Evolutionary conservation across 2,113 vertebrate species (phyloP).

Genomic region (Blennius ocellaris): DNA sequence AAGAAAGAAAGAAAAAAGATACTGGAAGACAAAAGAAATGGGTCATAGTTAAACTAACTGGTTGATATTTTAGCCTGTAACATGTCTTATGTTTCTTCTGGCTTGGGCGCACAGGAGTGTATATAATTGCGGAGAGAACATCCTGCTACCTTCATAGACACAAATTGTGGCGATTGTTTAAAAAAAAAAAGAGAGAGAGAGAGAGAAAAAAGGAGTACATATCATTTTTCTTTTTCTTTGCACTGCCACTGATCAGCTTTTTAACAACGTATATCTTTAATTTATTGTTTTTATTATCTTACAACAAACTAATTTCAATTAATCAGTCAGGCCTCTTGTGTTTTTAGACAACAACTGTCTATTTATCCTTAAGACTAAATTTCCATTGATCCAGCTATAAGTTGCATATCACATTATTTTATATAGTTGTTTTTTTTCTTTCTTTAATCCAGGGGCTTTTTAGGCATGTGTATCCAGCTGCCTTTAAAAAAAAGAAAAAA

Average conservation of each 20-base stretch:
- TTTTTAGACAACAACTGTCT: slow-evolving; percentile 8
- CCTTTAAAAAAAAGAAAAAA: background rate
- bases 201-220: slow-evolving; percentile 37
- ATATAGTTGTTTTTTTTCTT: slow-evolving; percentile 13
- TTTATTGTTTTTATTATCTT: slow-evolving; percentile 69
- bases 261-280: slow-evolving; percentile 58
- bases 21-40: slow-evolving; percentile 73
- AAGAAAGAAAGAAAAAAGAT: slow-evolving; percentile 48
- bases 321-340: background rate
- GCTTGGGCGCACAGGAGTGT: slow-evolving; percentile 57
- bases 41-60: slow-evolving; percentile 76
- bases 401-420: slow-evolving; percentile 30
- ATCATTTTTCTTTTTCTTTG: slow-evolving; percentile 47
- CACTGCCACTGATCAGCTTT: slow-evolving; percentile 67
- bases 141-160: slow-evolving; percentile 81
- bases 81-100: slow-evolving; percentile 54
- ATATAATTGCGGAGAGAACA: slow-evolving; percentile 66
- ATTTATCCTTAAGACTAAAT: background rate
- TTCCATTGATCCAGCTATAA: background rate
- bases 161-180: slow-evolving; percentile 35
- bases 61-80: slow-evolving; percentile 65
- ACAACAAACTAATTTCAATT: slow-evolving; percentile 15
- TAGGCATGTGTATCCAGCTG: slow-evolving; percentile 6
- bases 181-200: too few species aligned
- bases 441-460: background rate